These are phyloP conservation scores for Teleogryllus oceanicus DNA, from an alignment of 2,888 invertebrate species.

Conservation along the genomic window DNA sequence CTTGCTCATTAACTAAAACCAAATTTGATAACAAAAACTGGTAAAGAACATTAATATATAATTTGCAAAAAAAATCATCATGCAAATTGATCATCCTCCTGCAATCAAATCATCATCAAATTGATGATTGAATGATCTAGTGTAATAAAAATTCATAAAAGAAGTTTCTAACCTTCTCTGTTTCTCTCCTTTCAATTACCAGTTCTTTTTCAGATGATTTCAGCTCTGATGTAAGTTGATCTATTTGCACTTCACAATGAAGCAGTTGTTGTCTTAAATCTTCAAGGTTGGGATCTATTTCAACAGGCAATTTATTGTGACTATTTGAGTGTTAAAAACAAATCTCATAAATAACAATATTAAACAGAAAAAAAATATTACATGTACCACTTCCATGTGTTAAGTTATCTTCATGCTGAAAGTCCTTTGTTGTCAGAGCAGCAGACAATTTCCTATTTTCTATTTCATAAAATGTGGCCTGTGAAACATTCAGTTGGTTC, in stretches of 20 bases:
- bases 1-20: constrained; percentile 45
- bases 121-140: background rate
- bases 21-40: background rate
- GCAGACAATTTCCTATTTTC: too few relatives aligned
- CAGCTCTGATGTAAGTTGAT: constrained; percentile 47
- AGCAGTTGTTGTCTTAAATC: constrained; percentile 48
- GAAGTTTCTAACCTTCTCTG: constrained; percentile 46
- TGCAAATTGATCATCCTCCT: too few relatives aligned
- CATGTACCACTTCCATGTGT: too few relatives aligned
- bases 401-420: too few relatives aligned
- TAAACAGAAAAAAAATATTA: too few relatives aligned
- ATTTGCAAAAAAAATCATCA: background rate
- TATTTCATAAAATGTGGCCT: too few relatives aligned
- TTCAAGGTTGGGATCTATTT: constrained; percentile 39
- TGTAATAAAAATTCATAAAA: constrained; percentile 21
- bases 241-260: constrained; percentile 42
- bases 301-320: background rate
- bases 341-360: background rate
- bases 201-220: constrained; percentile 48
- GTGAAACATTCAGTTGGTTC: too few relatives aligned
- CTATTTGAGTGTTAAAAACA: background rate
- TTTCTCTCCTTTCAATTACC: constrained; percentile 43
- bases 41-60: background rate
- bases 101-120: background rate
- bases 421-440: too few relatives aligned